phyloP scores from a whole-genome alignment of 2,113 vertebrate species.

The Alectura lathami region DNA sequence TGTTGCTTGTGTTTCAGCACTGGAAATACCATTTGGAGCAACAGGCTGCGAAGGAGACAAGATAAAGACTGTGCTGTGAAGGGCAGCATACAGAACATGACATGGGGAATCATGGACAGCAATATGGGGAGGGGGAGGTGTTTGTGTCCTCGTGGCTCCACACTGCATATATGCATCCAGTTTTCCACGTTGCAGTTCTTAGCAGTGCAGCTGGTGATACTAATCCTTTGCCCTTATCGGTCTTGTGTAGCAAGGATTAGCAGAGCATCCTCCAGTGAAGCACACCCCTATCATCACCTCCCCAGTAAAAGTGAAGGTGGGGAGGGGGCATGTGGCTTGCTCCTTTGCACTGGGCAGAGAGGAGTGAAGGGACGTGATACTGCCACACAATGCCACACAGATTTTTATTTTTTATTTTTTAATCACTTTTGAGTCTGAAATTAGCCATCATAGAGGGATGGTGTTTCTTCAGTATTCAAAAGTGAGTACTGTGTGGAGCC shows the following conservation, averaged over 20 bases:
- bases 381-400: background rate
- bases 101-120: background rate
- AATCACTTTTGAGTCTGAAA: background rate
- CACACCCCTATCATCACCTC: background rate
- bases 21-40: background rate
- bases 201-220: constrained; percentile 33
- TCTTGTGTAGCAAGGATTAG: background rate
- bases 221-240: background rate
- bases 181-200: constrained; percentile 26
- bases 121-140: background rate
- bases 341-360: background rate
- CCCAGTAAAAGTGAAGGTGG: background rate
- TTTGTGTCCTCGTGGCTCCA: constrained; percentile 30
- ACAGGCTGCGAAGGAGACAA: background rate
- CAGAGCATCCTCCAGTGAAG: background rate
- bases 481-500: background rate
- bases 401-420: background rate
- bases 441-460: background rate
- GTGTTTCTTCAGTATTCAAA: background rate
- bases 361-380: background rate
- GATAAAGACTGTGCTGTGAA: background rate
- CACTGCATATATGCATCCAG: constrained; percentile 45
- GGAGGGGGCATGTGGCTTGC: background rate
- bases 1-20: background rate
- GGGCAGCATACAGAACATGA: background rate